Percentiles rank a stretch among this genome's conserved stretches.
Conservation (phyloP, 2,113 vertebrate species). For the Xiphias gladius region DNA sequence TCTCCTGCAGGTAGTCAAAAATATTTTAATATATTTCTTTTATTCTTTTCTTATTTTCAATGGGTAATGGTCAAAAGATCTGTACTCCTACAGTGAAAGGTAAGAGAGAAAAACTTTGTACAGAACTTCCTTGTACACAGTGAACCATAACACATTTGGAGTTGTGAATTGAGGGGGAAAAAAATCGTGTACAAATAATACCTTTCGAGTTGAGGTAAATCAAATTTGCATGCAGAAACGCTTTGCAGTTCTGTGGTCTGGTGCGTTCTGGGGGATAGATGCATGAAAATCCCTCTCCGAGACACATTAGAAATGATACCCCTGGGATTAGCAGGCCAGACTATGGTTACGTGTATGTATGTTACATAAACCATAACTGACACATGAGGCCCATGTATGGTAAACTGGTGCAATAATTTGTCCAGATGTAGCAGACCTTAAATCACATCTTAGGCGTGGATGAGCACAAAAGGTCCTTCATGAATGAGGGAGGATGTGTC, state of each 20-base stretch:
- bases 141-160: constrained; percentile 6
- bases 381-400: constrained; percentile 68
- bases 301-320: constrained; percentile 56
- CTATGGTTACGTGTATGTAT: constrained; percentile 54
- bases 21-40: constrained; percentile 10
- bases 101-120: neutral
- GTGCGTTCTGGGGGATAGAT: constrained; percentile 13
- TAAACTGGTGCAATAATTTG: constrained; percentile 63
- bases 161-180: neutral
- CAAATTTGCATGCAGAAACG: constrained; percentile 41
- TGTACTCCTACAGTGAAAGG: neutral
- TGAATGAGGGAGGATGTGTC: constrained; percentile 67
- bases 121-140: neutral
- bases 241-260: constrained; percentile 22
- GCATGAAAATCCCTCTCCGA: constrained; percentile 49
- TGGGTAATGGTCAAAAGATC: neutral
- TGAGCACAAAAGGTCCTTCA: constrained; percentile 69
- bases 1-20: constrained; percentile 16
- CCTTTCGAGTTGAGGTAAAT: constrained; percentile 42
- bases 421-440: constrained; percentile 72
- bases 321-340: constrained; percentile 62
- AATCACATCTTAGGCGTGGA: constrained; percentile 67
- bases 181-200: neutral
- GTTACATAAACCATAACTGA: constrained; percentile 71
- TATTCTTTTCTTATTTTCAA: constrained; percentile 19